These are phyloP conservation scores for Malacoraja senta DNA, from an alignment of 2,797 vertebrate genomes.

Conservation along the genomic window DNA sequence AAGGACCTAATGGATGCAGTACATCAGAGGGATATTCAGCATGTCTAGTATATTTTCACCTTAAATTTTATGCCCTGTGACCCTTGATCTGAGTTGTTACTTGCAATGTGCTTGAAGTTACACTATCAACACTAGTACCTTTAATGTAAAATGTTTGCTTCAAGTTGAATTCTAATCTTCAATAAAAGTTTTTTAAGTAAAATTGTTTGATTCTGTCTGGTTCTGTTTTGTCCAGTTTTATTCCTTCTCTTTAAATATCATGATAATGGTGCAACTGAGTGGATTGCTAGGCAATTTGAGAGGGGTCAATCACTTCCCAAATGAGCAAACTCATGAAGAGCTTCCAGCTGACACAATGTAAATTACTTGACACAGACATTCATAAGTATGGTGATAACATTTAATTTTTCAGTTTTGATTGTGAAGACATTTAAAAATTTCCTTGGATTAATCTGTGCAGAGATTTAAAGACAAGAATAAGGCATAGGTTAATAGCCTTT, in stretches of 20 bases:
- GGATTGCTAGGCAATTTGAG: too few relatives aligned
- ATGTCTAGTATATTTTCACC: neutral
- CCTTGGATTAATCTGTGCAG: neutral
- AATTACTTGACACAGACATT: neutral
- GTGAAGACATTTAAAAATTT: neutral
- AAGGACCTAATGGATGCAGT: neutral
- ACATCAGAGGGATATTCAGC: constrained; percentile 6
- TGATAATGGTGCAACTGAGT: too few relatives aligned
- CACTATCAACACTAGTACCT: neutral
- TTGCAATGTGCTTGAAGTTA: neutral
- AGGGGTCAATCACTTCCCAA: too few relatives aligned
- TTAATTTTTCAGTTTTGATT: neutral
- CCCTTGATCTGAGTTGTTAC: neutral
- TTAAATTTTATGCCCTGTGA: neutral
- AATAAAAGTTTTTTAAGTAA: constrained; percentile 21
- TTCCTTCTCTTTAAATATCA: too few relatives aligned
- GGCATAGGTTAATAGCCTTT: too few relatives aligned
- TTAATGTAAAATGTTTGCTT: constrained; percentile 29
- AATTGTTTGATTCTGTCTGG: too few relatives aligned
- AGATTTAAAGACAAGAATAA: neutral
- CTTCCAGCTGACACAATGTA: neutral
- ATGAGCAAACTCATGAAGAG: neutral
- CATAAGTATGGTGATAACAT: neutral
- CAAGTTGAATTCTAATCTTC: constrained; percentile 21
- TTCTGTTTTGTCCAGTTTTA: too few relatives aligned